These are phyloP conservation scores for Mesoclemmys tuberculata DNA, from an alignment of 2,113 vertebrate genomes.

Conservation along the genomic window DNA sequence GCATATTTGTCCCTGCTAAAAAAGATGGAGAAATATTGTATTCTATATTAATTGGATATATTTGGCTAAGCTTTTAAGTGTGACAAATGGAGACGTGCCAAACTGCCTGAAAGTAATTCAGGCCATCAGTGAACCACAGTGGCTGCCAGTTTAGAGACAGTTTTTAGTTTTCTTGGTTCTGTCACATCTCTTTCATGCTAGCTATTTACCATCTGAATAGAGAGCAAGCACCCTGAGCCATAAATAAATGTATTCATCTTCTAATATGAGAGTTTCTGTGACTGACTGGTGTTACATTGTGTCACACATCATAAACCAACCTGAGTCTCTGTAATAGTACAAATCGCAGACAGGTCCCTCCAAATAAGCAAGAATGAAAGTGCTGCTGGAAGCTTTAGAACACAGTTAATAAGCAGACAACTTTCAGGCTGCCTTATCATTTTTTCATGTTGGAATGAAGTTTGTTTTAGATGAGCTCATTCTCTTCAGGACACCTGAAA, in stretches of 20 bases:
- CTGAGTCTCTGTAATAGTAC: conserved; percentile 14
- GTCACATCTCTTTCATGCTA: conserved; percentile 74
- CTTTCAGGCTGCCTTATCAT: conserved; percentile 6
- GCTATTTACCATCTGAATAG: conserved; percentile 77
- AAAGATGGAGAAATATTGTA: conserved; percentile 40
- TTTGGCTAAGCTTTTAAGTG: conserved; percentile 69
- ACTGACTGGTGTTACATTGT: neutral
- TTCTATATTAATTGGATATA: conserved; percentile 73
- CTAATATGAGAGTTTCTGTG: conserved; percentile 3
- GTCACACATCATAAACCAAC: conserved; percentile 1
- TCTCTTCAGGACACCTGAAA: conserved; percentile 58
- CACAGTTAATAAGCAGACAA: neutral
- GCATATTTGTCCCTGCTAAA: conserved; percentile 38
- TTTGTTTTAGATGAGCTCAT: conserved; percentile 50
- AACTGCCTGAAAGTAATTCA: conserved; percentile 75
- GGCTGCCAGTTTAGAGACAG: conserved; percentile 75
- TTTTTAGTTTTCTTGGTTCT: conserved; percentile 72
- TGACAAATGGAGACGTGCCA: conserved; percentile 79
- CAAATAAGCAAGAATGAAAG: conserved; percentile 19
- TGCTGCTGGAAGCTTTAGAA: neutral
- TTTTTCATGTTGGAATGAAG: conserved; percentile 43
- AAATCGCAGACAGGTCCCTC: conserved; percentile 17
- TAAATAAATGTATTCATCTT: conserved; percentile 52
- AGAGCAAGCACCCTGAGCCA: conserved; percentile 22
- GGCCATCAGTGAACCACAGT: conserved; percentile 72